These are phyloP conservation scores for Pteria penguin DNA, from an alignment of 2,888 invertebrate genomes.

Conservation along the genomic window DNA sequence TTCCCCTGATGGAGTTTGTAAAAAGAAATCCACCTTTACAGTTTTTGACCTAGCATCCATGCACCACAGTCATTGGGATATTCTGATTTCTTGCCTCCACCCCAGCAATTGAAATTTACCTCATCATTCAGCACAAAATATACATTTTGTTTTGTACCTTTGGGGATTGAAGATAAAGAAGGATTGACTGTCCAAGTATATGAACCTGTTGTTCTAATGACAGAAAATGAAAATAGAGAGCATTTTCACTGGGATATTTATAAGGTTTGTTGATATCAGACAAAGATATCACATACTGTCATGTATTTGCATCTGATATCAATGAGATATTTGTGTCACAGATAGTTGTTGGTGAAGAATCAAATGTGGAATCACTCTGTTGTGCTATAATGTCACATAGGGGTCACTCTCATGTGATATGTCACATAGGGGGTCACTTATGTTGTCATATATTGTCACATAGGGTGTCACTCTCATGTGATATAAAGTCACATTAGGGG, in stretches of 20 bases:
- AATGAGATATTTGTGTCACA: too few species aligned
- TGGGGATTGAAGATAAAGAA: background rate
- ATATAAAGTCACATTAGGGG: too few species aligned
- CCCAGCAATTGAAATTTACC: background rate
- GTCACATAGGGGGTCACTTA: too few species aligned
- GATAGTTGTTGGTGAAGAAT: too few species aligned
- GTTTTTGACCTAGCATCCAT: background rate
- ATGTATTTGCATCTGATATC: too few species aligned
- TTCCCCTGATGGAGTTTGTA: background rate
- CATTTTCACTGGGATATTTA: background rate
- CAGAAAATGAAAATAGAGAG: background rate
- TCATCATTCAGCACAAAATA: conserved; percentile 12
- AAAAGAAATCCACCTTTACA: conserved; percentile 5
- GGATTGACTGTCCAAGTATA: background rate
- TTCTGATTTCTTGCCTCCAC: background rate
- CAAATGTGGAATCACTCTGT: too few species aligned
- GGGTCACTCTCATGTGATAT: too few species aligned
- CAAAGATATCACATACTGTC: too few species aligned
- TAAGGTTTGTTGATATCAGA: conserved; percentile 1
- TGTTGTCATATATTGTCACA: too few species aligned
- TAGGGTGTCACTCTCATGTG: too few species aligned
- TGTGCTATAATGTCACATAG: too few species aligned
- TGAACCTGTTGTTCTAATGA: background rate
- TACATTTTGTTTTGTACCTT: conserved; percentile 8
- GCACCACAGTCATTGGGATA: conserved; percentile 29